These are phyloP conservation scores for Tribolium castaneum DNA, from an alignment of 1,140 invertebrate genomes.

Conservation along the genomic window DNA sequence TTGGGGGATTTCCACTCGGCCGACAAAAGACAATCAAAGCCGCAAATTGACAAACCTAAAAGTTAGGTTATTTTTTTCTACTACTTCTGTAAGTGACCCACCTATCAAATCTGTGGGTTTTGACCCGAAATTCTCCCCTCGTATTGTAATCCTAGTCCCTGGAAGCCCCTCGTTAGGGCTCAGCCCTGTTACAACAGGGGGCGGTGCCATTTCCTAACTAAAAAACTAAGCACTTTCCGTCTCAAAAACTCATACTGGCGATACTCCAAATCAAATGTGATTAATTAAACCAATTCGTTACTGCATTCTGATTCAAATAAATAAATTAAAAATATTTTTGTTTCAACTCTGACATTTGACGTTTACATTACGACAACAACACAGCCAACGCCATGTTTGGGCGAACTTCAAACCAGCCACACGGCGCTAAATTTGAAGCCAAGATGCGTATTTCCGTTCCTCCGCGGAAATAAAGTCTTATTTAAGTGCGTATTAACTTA, in stretches of 20 bases:
- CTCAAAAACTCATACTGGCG: not conserved
- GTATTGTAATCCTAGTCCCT: conserved; percentile 93
- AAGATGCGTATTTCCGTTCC: not conserved
- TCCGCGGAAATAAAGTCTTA: not conserved
- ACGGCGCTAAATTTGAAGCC: not conserved
- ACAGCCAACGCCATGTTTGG: not conserved
- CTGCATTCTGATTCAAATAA: conserved; percentile 7
- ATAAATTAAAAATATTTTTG: conserved; percentile 13
- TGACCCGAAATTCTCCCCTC: conserved; percentile 94
- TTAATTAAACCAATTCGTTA: not conserved
- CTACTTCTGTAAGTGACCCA: conserved; percentile 63
- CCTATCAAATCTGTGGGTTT: conserved; percentile 88
- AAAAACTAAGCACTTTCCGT: conserved; percentile 6
- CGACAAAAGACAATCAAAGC: conserved; percentile 92
- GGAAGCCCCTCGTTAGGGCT: conserved; percentile 98
- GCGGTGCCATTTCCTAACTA: conserved; percentile 73
- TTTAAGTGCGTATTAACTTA: not conserved
- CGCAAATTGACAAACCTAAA: conserved; percentile 93
- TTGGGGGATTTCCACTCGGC: conserved; percentile 98
- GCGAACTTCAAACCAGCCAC: not conserved
- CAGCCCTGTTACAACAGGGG: conserved; percentile 93
- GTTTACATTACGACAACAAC: conserved; percentile 29
- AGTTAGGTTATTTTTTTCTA: conserved; percentile 8
- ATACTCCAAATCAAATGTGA: not conserved
- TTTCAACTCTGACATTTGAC: conserved; percentile 23